Conservation (phyloP, 2,113 vertebrate genomes). For the Ceratotherium simum region DNA sequence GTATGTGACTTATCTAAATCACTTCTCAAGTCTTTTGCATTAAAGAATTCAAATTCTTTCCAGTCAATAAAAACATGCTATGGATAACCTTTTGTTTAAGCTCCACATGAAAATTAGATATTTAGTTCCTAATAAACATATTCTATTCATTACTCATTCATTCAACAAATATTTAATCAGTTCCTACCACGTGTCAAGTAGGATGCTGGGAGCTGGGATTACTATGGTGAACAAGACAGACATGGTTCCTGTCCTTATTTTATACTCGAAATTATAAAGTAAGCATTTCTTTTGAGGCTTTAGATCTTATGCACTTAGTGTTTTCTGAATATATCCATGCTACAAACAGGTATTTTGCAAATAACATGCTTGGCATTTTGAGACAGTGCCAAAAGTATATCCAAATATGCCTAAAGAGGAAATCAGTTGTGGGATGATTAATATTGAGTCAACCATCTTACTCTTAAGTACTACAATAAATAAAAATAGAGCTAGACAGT, state of each 20-base stretch:
- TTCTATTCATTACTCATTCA: slow-evolving; percentile 17
- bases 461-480: not conserved
- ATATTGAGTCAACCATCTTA: not conserved
- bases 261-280: slow-evolving; percentile 41
- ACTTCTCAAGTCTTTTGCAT: not conserved
- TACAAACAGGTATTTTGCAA: slow-evolving; percentile 32
- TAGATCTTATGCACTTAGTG: not conserved
- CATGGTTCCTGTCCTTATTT: not conserved
- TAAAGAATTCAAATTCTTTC: slow-evolving; percentile 12
- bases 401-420: slow-evolving; percentile 7
- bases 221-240: not conserved
- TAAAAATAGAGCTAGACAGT: not conserved
- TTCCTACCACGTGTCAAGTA: slow-evolving; percentile 15
- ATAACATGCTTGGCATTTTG: not conserved
- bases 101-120: slow-evolving; percentile 22
- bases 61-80: slow-evolving; percentile 36
- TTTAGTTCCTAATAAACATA: slow-evolving; percentile 32
- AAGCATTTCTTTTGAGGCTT: slow-evolving; percentile 24
- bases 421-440: not conserved
- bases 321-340: slow-evolving; percentile 13
- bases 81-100: slow-evolving; percentile 35
- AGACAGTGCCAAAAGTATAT: slow-evolving; percentile 20
- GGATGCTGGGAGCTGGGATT: not conserved
- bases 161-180: slow-evolving; percentile 48
- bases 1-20: not conserved